phyloP scores from a whole-genome alignment of 1,140 invertebrate genomes.

The Drosophila lini region DNA sequence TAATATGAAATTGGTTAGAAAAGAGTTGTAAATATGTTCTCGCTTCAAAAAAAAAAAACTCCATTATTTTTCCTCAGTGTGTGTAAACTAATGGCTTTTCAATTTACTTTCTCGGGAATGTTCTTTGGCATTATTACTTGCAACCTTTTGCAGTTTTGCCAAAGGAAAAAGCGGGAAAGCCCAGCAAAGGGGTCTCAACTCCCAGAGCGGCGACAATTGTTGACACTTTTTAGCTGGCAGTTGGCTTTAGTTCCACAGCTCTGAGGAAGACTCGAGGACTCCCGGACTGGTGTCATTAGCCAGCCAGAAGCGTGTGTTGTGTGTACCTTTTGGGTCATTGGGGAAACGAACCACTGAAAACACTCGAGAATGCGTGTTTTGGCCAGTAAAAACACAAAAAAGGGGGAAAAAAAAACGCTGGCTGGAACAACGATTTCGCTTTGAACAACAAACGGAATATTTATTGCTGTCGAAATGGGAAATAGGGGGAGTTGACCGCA shows the following conservation, averaged over 20 bases:
- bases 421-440: conserved; percentile 48
- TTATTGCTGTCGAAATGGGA: conserved; percentile 48
- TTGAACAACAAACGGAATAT: conserved; percentile 65
- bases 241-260: conserved; percentile 12
- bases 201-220: conserved; percentile 23
- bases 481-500: conserved; percentile 1
- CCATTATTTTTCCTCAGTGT: background rate
- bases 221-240: conserved; percentile 39
- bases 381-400: background rate
- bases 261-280: conserved; percentile 3
- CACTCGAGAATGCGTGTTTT: conserved; percentile 8
- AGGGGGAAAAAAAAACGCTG: background rate
- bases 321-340: conserved; percentile 25
- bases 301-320: conserved; percentile 10
- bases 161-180: background rate
- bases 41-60: background rate
- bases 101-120: conserved; percentile 32
- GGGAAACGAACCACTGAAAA: conserved; percentile 30
- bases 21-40: background rate
- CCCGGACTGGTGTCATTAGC: conserved; percentile 46
- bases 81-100: conserved; percentile 10
- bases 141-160: conserved; percentile 14
- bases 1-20: background rate
- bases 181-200: conserved; percentile 2
- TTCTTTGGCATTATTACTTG: conserved; percentile 7